Percentiles rank a stretch among this genome's conserved stretches.
Conservation (phyloP, 2,888 invertebrate genomes). For the Drosophila borborema region DNA sequence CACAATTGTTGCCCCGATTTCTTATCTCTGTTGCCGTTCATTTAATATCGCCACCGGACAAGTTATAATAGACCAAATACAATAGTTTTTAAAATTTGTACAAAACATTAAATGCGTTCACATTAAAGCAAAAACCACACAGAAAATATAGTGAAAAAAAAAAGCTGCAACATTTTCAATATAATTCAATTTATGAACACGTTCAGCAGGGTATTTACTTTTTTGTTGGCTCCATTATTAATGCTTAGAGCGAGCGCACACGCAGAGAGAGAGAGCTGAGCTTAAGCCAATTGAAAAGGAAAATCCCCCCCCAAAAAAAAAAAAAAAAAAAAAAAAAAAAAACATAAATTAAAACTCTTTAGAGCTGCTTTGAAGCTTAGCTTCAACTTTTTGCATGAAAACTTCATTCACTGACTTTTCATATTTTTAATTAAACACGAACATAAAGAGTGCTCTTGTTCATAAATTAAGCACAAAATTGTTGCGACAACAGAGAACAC, state of each 20-base stretch:
- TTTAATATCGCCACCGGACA: slow-evolving; percentile 4
- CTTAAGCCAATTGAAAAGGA: slow-evolving; percentile 9
- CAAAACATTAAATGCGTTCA: not conserved
- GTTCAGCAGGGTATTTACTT: not conserved
- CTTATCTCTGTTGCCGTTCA: slow-evolving; percentile 37
- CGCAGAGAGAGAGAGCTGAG: not conserved
- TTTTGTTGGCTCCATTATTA: slow-evolving; percentile 4
- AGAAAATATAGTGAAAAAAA: not conserved
- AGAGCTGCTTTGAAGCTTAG: slow-evolving; percentile 6
- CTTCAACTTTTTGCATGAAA: slow-evolving; percentile 3
- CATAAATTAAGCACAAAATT: slow-evolving; percentile 3
- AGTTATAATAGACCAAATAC: not conserved
- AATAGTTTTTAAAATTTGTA: not conserved
- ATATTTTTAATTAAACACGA: slow-evolving; percentile 3
- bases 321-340: not conserved
- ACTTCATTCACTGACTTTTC: not conserved
- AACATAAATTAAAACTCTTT: not conserved
- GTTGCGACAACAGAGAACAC: not conserved
- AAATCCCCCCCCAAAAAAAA: not conserved
- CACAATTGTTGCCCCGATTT: slow-evolving; percentile 47
- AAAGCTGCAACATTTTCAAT: slow-evolving; percentile 8
- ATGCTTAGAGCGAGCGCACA: not conserved
- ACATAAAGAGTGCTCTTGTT: not conserved
- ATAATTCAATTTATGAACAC: slow-evolving; percentile 5
- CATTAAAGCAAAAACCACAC: not conserved